Evolutionary conservation across 2,888 invertebrate species (phyloP), one percentile per base, ranked within the genome.

Genomic region (Hanleya hanleyi): DNA sequence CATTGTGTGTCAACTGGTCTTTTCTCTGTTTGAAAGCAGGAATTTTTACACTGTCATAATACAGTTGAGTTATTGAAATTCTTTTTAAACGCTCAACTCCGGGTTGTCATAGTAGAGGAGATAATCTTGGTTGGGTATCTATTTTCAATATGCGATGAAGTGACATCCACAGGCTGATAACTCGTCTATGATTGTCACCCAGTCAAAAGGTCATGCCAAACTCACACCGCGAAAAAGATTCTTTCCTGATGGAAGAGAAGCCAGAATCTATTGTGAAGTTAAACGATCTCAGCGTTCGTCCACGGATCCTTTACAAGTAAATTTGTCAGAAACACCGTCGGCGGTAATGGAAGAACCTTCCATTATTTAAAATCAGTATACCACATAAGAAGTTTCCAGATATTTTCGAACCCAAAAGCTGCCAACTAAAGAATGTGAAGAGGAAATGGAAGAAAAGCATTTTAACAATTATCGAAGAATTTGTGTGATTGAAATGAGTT

Each of bases 111-210:
- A 47, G 7, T 47, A 7, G 47, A 47, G 47, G 7, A 2, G 47
- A 47, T 18, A 47, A 47, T 47, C 47, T 47, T 47, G 18, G 18
- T n/a, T 47, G 22, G 22, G 7, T 22, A 22, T 57, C 57, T 57
- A 29, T 57, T 57, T 22, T 57, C 22, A 15, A 15, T 4, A 26
- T 57, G 15, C 26, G 26, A 57, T 22, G 12, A 57, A 57, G 57
- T 57, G 57, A 57, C 57, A 57, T 29, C 22, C 29, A 15, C 57
- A 57, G 57, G 29, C 57, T 41, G 57, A 57, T 57, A 57, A 57
- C 32, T 22, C 32, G 57, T 22, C 26, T 26, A 57, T 57, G 57
- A 57, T 57, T 57, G 57, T 57, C 57, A 57, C 2, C 15, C 57
- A 32, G 57, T 22, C 12, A 22, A 57, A 57, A 57, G 57, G 57